Base-by-base conservation (phyloP, 2,797 vertebrate species). In the Gallirallus australis region DNA sequence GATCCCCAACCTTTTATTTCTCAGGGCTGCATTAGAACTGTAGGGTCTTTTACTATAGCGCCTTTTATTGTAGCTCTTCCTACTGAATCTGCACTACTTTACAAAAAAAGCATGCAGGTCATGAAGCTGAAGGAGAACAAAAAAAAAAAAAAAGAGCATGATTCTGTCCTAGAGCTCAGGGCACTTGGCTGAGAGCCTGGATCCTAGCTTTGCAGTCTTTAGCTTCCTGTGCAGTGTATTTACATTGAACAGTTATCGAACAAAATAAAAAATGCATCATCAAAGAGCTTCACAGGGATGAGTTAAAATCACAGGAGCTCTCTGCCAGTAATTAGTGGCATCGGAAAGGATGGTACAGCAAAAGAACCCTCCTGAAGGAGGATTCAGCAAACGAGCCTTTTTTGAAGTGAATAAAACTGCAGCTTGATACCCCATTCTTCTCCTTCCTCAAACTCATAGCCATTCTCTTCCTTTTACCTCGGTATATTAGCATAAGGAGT, bases 11-110 rank as follows among this genome's bases (percentile, higher is more conserved):
- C 4, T 89, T 75, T 80, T 60, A 33, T 60, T 77, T 77, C 1
- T 9, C 2, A 0, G 2, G 19, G 56, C 9, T 6, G 5, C 21
- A 7, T 57, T 73, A 60, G 35, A 82, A 40, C 17, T 59, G 4
- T 7, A 48, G 14, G 3, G 8, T 37, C 27, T 66, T 90, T 52
- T 39, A 42, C n/a, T 73, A 13, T 3, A 45, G 2, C 1, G 2
- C 15, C 39, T 80, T 90, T 66, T 60, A 59, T 27, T 50, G 4
- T 18, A 61, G 9, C 12, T 69, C 18, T 54, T 86, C 56, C n/a
- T 87, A 33, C 16, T 48, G 20, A 80, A 52, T 45, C 21, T 85
- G 15, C 13, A 33, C 3, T 66, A 15, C 27, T 59, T 63, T 82
- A n/a, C 39, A 87, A 70, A 53, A 53, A 86, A 70, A 82, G 3